Evolutionary conservation across 2,888 invertebrate species (phyloP), one percentile per base, ranked within the genome.

Genomic region (Oxyscelio sp.): DNA sequence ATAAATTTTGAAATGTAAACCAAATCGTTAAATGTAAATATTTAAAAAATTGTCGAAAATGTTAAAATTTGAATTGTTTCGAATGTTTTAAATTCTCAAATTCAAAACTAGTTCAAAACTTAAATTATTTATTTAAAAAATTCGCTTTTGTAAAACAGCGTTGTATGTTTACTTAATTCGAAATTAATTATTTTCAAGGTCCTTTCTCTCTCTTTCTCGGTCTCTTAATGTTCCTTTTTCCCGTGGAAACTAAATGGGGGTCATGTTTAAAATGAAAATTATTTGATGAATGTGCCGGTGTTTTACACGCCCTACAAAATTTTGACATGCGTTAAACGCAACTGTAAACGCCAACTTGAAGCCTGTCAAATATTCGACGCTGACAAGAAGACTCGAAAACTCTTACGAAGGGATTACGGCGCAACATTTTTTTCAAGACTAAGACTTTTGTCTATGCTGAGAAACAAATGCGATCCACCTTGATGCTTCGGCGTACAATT

Each of bases 381-480:
- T 45, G 52, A 52, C 73, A 21, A 58, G 71, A 34, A 59, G 61
- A 43, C 59, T 73, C 63, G 17, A 38, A 48, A 63, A 71, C 59
- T 71, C 22, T 70, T 58, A 58, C 59, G n/a, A 9, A 24, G 59
- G 59, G 71, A 71, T 59, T 71, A 59, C 71, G 40, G 19, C 59
- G 50, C 52, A 65, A 59, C 50, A 59, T 68, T 71, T 71, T 34
- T 71, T 70, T 9, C 31, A 48, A 4, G 21, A 34, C 48, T 15
- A 40, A 19, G 48, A 58, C 71, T 73, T 73, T 73, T 61, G 73
- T 73, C 61, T 73, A 73, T 54, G 34, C 54, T 54, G 71, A 71
- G 59, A 71, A 59, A 65, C 75, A 65, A 65, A 58, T 34, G 56
- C 34, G 65, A 75, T 48, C 56, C 48, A 65, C 65, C 75, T 75